phyloP scores from a whole-genome alignment of 1,140 invertebrate genomes.

The Caenorhabditis remanei region DNA sequence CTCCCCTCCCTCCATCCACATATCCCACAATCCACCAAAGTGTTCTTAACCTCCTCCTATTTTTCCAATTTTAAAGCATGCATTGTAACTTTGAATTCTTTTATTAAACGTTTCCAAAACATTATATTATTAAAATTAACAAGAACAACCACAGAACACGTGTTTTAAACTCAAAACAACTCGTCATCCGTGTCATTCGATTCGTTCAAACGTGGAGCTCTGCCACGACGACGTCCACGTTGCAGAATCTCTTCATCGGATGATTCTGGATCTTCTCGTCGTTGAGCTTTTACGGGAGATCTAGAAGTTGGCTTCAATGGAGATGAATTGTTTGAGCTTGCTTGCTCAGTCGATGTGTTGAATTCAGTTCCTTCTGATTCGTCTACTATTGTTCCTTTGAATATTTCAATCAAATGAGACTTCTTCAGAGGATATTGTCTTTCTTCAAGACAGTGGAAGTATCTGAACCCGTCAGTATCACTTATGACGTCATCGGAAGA shows the following conservation, averaged over 20 bases:
- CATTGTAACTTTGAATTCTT: background rate
- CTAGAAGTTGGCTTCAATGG: background rate
- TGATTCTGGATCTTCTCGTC: background rate
- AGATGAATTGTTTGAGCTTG: background rate
- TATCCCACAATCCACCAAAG: conserved; percentile 12
- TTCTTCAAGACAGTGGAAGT: conserved; percentile 17
- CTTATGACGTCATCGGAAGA: background rate
- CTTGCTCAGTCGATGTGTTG: background rate
- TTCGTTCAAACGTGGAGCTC: background rate
- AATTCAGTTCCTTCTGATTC: background rate
- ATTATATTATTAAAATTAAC: background rate
- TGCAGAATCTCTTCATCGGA: conserved; percentile 19
- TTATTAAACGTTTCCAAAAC: background rate
- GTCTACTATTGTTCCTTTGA: background rate
- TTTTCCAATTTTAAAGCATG: background rate
- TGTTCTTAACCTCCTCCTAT: background rate
- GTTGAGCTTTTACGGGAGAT: background rate
- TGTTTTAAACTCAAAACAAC: background rate
- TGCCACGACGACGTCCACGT: conserved; percentile 44
- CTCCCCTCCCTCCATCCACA: background rate
- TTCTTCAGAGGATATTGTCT: conserved; percentile 9
- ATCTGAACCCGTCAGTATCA: background rate
- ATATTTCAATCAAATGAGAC: background rate
- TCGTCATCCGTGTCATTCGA: conserved; percentile 19
- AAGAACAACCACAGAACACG: background rate